These are phyloP conservation scores for Prinia subflava DNA, from an alignment of 2,113 vertebrate species.

Conservation along the genomic window DNA sequence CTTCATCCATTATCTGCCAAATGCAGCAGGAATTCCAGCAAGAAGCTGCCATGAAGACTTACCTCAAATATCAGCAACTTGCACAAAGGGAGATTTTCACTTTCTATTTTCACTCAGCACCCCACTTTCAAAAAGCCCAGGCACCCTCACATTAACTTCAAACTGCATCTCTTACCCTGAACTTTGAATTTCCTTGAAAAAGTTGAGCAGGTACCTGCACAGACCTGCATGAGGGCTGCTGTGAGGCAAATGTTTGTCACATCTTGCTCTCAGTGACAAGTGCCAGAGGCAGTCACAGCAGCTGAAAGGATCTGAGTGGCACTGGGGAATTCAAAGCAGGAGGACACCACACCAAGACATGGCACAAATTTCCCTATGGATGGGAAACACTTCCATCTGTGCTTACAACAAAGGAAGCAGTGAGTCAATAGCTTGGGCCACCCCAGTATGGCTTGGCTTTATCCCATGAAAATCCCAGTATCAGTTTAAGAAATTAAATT, in stretches of 20 bases:
- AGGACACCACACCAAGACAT: not conserved
- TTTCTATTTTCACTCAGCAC: not conserved
- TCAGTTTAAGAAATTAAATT: not conserved
- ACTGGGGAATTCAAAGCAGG: not conserved
- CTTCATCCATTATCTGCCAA: not conserved
- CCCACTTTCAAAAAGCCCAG: not conserved
- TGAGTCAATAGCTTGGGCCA: not conserved
- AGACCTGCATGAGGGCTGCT: not conserved
- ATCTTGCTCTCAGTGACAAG: not conserved
- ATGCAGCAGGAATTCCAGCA: not conserved
- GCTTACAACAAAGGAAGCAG: not conserved
- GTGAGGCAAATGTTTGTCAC: not conserved
- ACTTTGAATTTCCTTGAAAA: not conserved
- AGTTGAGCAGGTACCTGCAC: not conserved
- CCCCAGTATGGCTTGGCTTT: not conserved
- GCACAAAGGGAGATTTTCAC: not conserved
- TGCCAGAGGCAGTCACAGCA: not conserved
- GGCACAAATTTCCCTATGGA: not conserved
- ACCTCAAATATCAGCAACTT: not conserved
- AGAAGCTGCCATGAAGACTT: not conserved
- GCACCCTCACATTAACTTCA: not conserved
- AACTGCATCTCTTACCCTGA: not conserved
- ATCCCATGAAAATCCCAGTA: not conserved
- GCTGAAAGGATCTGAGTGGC: not conserved
- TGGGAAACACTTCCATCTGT: not conserved